Evolutionary conservation across 1,140 invertebrate species (phyloP).

Genomic region (Stenopsyche tienmushanensis): DNA sequence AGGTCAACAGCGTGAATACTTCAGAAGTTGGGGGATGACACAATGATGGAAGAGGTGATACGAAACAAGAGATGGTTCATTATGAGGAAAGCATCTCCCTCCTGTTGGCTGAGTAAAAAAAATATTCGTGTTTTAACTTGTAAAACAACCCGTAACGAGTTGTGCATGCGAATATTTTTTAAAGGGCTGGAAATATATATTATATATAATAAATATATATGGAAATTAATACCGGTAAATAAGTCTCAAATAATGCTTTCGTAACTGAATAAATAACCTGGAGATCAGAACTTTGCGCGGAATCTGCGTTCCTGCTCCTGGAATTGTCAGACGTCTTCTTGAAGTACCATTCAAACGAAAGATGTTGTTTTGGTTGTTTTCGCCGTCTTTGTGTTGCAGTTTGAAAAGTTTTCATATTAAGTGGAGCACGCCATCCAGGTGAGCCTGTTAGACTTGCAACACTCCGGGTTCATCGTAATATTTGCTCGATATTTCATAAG

Average conservation of each 20-base stretch:
- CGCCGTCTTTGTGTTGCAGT: background rate
- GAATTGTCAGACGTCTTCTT: background rate
- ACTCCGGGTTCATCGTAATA: background rate
- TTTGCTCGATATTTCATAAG: constrained; percentile 16
- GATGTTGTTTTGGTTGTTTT: too few species aligned
- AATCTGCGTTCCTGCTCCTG: background rate
- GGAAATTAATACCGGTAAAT: too few species aligned
- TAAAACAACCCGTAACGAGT: too few species aligned
- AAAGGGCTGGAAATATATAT: too few species aligned
- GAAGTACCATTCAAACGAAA: background rate
- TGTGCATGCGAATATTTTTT: too few species aligned
- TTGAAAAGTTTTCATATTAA: background rate
- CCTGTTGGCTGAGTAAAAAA: background rate
- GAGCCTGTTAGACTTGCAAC: background rate
- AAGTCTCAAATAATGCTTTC: too few species aligned
- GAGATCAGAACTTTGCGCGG: background rate
- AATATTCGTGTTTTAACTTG: too few species aligned
- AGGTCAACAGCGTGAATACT: constrained; percentile 21
- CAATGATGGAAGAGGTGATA: constrained; percentile 9
- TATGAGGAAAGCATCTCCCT: background rate
- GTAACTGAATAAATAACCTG: background rate
- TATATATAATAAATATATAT: too few species aligned
- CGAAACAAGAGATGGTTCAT: constrained; percentile 21
- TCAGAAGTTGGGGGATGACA: constrained; percentile 10
- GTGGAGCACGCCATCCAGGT: background rate